Evolutionary conservation across 2,113 vertebrate species (phyloP).

Genomic region (Cairina moschata): DNA sequence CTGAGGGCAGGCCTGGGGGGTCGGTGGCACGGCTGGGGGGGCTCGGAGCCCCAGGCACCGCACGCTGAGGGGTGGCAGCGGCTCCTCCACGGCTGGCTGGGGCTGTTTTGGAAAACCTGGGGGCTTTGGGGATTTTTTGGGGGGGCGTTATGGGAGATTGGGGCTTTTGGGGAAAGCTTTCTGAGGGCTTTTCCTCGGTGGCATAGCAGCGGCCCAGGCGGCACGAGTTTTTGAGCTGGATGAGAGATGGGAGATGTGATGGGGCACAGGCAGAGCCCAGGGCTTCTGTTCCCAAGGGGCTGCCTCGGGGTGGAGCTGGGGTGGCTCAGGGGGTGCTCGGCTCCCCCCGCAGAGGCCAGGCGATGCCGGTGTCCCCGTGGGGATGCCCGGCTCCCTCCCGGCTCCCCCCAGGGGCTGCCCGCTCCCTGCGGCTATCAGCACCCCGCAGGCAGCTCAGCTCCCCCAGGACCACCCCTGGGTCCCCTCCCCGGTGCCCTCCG

Average conservation of each 20-base stretch:
- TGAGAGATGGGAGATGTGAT: not conserved
- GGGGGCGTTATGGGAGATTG: too few relatives aligned
- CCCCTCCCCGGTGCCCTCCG: not conserved
- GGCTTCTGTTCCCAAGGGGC: not conserved
- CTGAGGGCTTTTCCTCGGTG: not conserved
- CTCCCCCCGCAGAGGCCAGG: accelerated
- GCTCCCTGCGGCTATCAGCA: too few relatives aligned
- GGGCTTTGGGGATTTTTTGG: not conserved
- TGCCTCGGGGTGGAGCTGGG: not conserved
- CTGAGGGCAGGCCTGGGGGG: accelerated
- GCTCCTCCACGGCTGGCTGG: not conserved
- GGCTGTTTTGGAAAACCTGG: not conserved
- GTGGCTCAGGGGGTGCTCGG: not conserved
- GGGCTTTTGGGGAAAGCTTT: too few relatives aligned
- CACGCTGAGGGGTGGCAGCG: too few relatives aligned
- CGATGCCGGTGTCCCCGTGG: not conserved
- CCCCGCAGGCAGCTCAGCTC: not conserved
- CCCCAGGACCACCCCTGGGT: not conserved
- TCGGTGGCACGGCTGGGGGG: not conserved
- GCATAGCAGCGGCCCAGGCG: not conserved
- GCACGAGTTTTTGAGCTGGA: not conserved
- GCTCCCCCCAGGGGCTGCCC: not conserved
- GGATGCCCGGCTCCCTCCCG: not conserved
- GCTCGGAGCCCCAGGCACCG: not conserved
- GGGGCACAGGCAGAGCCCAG: not conserved